Base-by-base conservation (phyloP, 2,113 vertebrate genomes). In the Gadus chalcogrammus region DNA sequence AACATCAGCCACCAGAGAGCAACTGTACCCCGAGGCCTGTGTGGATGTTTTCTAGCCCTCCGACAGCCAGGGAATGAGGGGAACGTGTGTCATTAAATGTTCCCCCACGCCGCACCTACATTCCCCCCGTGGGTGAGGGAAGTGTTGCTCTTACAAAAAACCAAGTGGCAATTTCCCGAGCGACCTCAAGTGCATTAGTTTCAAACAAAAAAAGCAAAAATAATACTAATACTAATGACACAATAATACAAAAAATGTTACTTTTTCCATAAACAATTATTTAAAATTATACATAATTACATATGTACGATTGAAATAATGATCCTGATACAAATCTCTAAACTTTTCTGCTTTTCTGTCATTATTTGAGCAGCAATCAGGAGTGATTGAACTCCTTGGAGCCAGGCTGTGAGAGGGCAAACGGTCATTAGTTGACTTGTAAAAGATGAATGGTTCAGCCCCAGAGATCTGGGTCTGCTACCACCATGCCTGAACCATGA, bases 281-380 rank as follows among this genome's bases (percentile, higher is more conserved):
- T 56, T 15, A 16, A 56, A 17, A 17, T 56, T 56, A 17, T 56
- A 15, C 13, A 56, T 16, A 56, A 15, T 15, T 56, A 56, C 13
- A 17, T 56, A 56, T 56, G 13, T 56, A 67, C 64, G 4, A 6
- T 76, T 38, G 3, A 68, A 73, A 73, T 75, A 60, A 69, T 71
- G 62, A 70, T 75, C 74, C 74, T 80, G 67, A 88, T 84, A 77
- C 77, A 77, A 69, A 71, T 71, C 53, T 13, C 42, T 85, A 74
- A 85, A 86, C 80, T 88, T 83, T 35, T 71, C 24, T 28, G 70
- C 64, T 66, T 35, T 69, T 31, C 31, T 68, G 79, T 87, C 83
- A 90, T 87, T 87, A 86, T 89, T 84, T 78, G 5, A 75, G 71
- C 78, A 86, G 85, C 82, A 84, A 78, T 83, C 71, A 61, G 60